Evolutionary conservation across 1,140 invertebrate genomes (phyloP), one percentile per base, ranked within the genome.

Genomic region (Lethocerus indicus): DNA sequence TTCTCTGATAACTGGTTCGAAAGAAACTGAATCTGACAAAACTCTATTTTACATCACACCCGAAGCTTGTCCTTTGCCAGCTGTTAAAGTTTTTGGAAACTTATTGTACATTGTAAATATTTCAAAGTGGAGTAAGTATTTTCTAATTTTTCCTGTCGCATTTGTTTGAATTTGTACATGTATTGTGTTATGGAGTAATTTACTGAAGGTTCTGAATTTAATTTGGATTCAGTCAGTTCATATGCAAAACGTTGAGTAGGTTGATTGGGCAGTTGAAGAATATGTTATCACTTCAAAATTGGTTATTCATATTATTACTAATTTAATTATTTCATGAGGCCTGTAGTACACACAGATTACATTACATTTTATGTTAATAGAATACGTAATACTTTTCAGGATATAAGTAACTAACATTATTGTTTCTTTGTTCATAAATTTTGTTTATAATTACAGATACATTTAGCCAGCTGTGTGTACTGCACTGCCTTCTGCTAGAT

Each of bases 401-500:
- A 32, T 9, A 32, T 9, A 32, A 32, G n/a, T 9, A 32, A 32
- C n/a, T n/a, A 7, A 32, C 7, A 9, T 32, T 32, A 9, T 32
- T 32, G n/a, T 9, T 32, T 9, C 7, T 32, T 23, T 44, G 21
- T 28, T n/a, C 18, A 1, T 1, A 28, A 44, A 44, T 44, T 14
- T 27, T 24, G 14, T 26, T 43, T 44, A 14, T 44, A 1, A 20
- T 44, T 47, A 1, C 47, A 49, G 47, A 40, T 6, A 40, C 47
- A 9, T 49, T 49, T 27, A 23, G 6, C 23, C 36, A 49, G 41
- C 25, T 21, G 18, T 39, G 35, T 49, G 36, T 49, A 16, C 5
- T 49, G n/a, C 47, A 49, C 16, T 39, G 32, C 16, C 18, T 49
- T 26, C 24, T 39, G 16, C 18, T 49, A 14, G 47, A 49, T 40